These are phyloP conservation scores for Dynastes maya DNA, from an alignment of 2,888 invertebrate genomes.

Conservation along the genomic window DNA sequence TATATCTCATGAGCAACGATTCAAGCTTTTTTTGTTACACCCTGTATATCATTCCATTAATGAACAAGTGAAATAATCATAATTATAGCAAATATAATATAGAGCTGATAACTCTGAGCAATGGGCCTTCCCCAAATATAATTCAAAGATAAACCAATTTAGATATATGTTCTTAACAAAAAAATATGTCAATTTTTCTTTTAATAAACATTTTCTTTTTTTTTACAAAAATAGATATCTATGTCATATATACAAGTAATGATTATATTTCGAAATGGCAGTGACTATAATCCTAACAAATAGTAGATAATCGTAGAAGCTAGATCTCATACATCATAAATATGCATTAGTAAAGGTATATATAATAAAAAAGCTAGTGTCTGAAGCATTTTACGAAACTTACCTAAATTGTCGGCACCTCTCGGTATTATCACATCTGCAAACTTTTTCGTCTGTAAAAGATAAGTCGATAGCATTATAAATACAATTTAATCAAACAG, in stretches of 20 bases:
- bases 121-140: too few relatives aligned
- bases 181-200: not conserved
- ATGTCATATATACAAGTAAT: slow-evolving; percentile 31
- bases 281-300: slow-evolving; percentile 42
- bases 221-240: not conserved
- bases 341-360: not conserved
- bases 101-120: too few relatives aligned
- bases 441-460: slow-evolving; percentile 94
- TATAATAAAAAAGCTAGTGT: slow-evolving; percentile 5
- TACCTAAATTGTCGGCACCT: slow-evolving; percentile 97
- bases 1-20: too few relatives aligned
- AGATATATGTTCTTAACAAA: too few relatives aligned
- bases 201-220: not conserved
- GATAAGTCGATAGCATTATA: not conserved
- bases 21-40: too few relatives aligned
- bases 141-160: too few relatives aligned
- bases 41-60: too few relatives aligned
- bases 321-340: not conserved
- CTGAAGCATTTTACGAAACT: slow-evolving; percentile 64
- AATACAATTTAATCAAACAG: too few relatives aligned
- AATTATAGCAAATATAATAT: too few relatives aligned
- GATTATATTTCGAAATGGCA: slow-evolving; percentile 35
- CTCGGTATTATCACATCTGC: slow-evolving; percentile 99
- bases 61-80: too few relatives aligned
- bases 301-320: slow-evolving; percentile 2